Conservation (phyloP, 2,888 invertebrate genomes). For the Anagyrus pseudococci region DNA sequence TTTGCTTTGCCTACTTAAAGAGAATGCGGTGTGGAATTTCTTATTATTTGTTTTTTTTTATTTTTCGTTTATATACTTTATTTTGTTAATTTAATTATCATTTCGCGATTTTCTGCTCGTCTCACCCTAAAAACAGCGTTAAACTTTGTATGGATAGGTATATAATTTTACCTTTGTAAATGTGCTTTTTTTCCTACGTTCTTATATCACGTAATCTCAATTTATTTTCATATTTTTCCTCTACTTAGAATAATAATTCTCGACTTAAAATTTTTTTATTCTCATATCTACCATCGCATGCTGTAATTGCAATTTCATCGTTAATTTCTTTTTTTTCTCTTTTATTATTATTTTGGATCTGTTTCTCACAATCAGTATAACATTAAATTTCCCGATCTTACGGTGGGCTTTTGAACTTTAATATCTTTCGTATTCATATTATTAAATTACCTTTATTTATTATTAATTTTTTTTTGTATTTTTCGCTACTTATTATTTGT, state of each 20-base stretch:
- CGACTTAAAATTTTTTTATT: slow-evolving; percentile 26
- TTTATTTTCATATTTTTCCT: too few relatives aligned
- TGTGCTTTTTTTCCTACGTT: too few relatives aligned
- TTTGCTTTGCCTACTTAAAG: slow-evolving; percentile 49
- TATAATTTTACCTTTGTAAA: slow-evolving; percentile 28
- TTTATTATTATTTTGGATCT: background rate
- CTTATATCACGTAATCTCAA: too few relatives aligned
- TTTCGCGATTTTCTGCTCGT: slow-evolving; percentile 32
- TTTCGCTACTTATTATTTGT: slow-evolving; percentile 25
- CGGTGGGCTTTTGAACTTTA: slow-evolving; percentile 3
- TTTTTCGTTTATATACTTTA: too few relatives aligned
- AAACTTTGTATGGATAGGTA: slow-evolving; percentile 29
- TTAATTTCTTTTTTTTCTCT: slow-evolving; percentile 34
- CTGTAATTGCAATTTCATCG: slow-evolving; percentile 35
- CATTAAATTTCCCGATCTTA: background rate
- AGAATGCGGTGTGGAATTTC: slow-evolving; percentile 42
- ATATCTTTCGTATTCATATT: slow-evolving; percentile 36
- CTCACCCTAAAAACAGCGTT: slow-evolving; percentile 37
- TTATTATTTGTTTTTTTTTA: slow-evolving; percentile 34
- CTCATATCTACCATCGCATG: slow-evolving; percentile 29
- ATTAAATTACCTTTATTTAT: slow-evolving; percentile 37
- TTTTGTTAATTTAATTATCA: slow-evolving; percentile 2
- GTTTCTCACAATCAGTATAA: background rate
- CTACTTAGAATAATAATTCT: slow-evolving; percentile 18
- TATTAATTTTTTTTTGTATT: slow-evolving; percentile 33